Conservation (phyloP, 2,888 invertebrate species). For the Herminia tarsipennalis region DNA sequence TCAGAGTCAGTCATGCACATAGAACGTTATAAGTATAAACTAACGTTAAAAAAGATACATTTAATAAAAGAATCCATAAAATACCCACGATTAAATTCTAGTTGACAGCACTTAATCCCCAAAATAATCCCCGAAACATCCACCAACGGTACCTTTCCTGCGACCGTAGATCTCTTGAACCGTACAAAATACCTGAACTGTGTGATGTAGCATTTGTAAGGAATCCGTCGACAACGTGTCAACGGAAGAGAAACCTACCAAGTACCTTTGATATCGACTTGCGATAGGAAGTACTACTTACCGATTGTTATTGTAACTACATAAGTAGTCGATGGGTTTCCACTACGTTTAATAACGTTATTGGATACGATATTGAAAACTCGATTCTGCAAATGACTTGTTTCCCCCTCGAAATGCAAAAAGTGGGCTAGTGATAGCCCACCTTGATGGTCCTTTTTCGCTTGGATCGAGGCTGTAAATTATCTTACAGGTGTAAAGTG, state of each 20-base stretch:
- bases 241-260: constrained; percentile 33
- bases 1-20: no score
- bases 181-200: constrained; percentile 21
- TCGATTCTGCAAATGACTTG: no score
- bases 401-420: no score
- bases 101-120: constrained; percentile 23
- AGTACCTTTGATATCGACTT: constrained; percentile 36
- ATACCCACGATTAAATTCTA: constrained; percentile 1
- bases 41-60: background rate
- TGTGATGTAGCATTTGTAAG: constrained; percentile 26
- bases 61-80: constrained; percentile 7
- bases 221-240: constrained; percentile 21
- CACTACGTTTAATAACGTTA: background rate
- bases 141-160: no score
- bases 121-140: constrained; percentile 8
- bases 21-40: background rate
- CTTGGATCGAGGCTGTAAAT: no score
- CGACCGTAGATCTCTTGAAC: constrained; percentile 32
- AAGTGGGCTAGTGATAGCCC: no score
- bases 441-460: no score
- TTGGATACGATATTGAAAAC: no score
- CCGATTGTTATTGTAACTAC: background rate
- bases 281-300: constrained; percentile 10
- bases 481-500: no score
- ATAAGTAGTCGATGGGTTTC: background rate